Conservation (phyloP, 2,797 vertebrate genomes). For the Podarcis lilfordi region DNA sequence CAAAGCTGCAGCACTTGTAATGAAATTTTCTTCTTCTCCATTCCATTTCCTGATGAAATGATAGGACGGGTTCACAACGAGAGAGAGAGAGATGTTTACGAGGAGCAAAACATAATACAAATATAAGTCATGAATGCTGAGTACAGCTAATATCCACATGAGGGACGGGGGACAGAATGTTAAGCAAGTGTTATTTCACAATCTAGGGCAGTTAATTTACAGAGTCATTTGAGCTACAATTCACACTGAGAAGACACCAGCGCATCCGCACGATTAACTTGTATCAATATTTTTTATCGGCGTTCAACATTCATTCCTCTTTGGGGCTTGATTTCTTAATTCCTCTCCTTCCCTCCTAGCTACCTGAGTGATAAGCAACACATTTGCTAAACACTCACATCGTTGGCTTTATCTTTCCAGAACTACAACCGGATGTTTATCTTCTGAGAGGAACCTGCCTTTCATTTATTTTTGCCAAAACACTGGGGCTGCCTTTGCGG, state of each 20-base stretch:
- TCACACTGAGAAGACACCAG: conserved; percentile 9
- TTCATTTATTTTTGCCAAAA: conserved; percentile 60
- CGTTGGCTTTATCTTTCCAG: conserved; percentile 57
- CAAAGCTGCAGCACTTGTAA: conserved; percentile 25
- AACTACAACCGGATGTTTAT: conserved; percentile 66
- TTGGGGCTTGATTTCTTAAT: conserved; percentile 53
- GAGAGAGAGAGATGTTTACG: conserved; percentile 34
- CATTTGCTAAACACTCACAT: conserved; percentile 51
- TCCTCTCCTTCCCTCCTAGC: conserved; percentile 38
- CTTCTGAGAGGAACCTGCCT: conserved; percentile 52
- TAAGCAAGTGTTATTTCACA: conserved; percentile 52
- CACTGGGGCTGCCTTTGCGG: conserved; percentile 46
- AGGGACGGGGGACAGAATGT: conserved; percentile 21
- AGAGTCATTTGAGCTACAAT: conserved; percentile 30
- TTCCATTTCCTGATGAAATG: conserved; percentile 72
- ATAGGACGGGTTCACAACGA: conserved; percentile 14
- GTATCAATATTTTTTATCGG: conserved; percentile 21
- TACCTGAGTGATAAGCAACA: conserved; percentile 42
- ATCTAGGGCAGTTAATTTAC: conserved; percentile 36
- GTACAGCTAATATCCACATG: conserved; percentile 15
- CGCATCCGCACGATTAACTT: conserved; percentile 5
- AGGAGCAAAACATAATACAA: conserved; percentile 42
- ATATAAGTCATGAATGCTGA: conserved; percentile 27
- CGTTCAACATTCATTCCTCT: conserved; percentile 40
- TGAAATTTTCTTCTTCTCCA: conserved; percentile 48